A percentile compares a stretch with the other conserved stretches of the same genome.
These are phyloP conservation scores for Epizoanthus rinbou DNA, from an alignment of 92 coral and sea anemone species.

Conservation along the genomic window DNA sequence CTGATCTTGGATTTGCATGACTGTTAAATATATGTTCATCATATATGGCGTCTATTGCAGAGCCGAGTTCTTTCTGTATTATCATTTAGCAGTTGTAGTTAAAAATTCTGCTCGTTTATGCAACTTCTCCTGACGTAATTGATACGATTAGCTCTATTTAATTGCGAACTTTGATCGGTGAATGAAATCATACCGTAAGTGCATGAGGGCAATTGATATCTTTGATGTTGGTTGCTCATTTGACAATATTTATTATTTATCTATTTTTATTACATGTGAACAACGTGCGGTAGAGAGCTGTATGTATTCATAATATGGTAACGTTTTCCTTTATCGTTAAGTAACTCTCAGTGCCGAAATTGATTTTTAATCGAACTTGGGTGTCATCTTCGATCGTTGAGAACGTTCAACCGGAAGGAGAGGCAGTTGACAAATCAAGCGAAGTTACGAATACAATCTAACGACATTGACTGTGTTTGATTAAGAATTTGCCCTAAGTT, in stretches of 20 bases:
- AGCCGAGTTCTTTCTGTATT: no score
- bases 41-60: background rate
- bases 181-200: background rate
- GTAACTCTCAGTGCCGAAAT: background rate
- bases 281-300: background rate
- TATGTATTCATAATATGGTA: background rate
- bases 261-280: background rate
- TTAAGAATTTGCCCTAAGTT: no score
- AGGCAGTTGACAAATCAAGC: background rate
- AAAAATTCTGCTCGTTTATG: no score
- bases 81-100: no score
- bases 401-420: background rate
- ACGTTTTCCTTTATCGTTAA: background rate
- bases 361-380: background rate
- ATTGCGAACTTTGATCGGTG: background rate
- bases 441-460: background rate
- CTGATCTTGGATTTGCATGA: background rate
- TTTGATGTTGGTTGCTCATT: background rate
- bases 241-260: constrained; percentile 4
- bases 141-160: background rate
- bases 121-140: no score
- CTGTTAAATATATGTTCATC: background rate
- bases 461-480: no score
- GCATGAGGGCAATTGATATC: background rate
- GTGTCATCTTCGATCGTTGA: background rate